phyloP scores from a whole-genome alignment of 2,797 vertebrate species.

The Amphiprion clarkii region DNA sequence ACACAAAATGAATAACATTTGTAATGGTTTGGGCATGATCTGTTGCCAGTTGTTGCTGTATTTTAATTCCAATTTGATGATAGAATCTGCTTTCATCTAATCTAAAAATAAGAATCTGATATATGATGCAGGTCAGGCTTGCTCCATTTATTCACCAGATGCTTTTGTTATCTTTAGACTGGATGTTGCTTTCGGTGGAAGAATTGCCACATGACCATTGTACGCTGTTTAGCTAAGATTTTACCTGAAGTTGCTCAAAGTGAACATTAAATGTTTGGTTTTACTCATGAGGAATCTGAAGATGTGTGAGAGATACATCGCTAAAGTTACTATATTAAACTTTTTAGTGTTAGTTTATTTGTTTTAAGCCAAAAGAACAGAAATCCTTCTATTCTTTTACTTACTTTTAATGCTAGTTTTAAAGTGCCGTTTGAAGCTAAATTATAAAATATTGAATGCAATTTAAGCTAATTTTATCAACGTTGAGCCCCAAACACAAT shows the following conservation, averaged over 20 bases:
- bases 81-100: slow-evolving; percentile 18
- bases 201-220: not conserved
- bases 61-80: slow-evolving; percentile 32
- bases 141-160: slow-evolving; percentile 26
- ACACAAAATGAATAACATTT: slow-evolving; percentile 7
- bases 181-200: slow-evolving; percentile 73
- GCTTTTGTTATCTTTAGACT: slow-evolving; percentile 15
- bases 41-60: slow-evolving; percentile 30
- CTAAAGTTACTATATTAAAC: not conserved
- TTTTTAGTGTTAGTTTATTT: not conserved
- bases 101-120: slow-evolving; percentile 22
- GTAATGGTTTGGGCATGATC: slow-evolving; percentile 37
- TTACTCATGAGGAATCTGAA: slow-evolving; percentile 13
- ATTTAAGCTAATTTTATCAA: not conserved
- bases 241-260: slow-evolving; percentile 1
- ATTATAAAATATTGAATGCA: no score
- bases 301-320: not conserved
- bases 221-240: not conserved
- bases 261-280: not conserved
- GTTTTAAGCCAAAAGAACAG: not conserved
- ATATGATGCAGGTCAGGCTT: slow-evolving; percentile 25
- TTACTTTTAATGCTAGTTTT: not conserved
- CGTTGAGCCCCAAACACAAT: not conserved
- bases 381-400: not conserved
- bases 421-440: not conserved